Conservation (phyloP, 2,888 invertebrate species). For the Drosophila subsilvestris region DNA sequence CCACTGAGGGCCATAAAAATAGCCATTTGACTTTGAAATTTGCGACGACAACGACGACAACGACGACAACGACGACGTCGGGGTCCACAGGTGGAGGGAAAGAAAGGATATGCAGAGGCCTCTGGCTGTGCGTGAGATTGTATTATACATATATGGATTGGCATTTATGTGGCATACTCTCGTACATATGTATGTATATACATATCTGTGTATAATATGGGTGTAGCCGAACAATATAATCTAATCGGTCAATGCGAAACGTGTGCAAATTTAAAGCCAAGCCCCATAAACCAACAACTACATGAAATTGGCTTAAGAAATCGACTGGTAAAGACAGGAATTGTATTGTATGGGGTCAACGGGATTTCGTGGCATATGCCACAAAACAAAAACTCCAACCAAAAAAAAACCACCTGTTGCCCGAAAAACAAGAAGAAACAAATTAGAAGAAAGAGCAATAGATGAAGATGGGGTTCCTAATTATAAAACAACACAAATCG, state of each 20-base stretch:
- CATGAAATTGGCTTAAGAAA: slow-evolving; percentile 43
- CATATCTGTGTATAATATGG: slow-evolving; percentile 19
- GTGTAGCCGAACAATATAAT: slow-evolving; percentile 46
- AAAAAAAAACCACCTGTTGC: slow-evolving; percentile 32
- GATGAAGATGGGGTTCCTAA: slow-evolving; percentile 41
- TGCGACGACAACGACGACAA: slow-evolving; percentile 41
- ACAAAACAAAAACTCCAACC: not conserved
- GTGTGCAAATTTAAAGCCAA: slow-evolving; percentile 59
- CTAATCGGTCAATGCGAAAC: slow-evolving; percentile 69
- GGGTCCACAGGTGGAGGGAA: slow-evolving; percentile 31
- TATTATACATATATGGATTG: slow-evolving; percentile 24
- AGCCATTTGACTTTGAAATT: slow-evolving; percentile 67
- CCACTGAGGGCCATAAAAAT: slow-evolving; percentile 52
- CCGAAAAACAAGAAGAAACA: slow-evolving; percentile 7
- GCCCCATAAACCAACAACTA: slow-evolving; percentile 50
- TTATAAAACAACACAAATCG: slow-evolving; percentile 51
- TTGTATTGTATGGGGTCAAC: slow-evolving; percentile 2
- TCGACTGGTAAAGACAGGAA: not conserved
- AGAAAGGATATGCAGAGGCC: slow-evolving; percentile 26
- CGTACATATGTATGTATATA: not conserved
- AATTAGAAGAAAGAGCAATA: slow-evolving; percentile 17
- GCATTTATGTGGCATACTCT: slow-evolving; percentile 15
- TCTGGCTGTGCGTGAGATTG: slow-evolving; percentile 42
- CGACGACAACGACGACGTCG: slow-evolving; percentile 29
- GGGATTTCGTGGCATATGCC: slow-evolving; percentile 4